phyloP scores from a whole-genome alignment of 2,888 invertebrate species.

The Zelleria hepariella region DNA sequence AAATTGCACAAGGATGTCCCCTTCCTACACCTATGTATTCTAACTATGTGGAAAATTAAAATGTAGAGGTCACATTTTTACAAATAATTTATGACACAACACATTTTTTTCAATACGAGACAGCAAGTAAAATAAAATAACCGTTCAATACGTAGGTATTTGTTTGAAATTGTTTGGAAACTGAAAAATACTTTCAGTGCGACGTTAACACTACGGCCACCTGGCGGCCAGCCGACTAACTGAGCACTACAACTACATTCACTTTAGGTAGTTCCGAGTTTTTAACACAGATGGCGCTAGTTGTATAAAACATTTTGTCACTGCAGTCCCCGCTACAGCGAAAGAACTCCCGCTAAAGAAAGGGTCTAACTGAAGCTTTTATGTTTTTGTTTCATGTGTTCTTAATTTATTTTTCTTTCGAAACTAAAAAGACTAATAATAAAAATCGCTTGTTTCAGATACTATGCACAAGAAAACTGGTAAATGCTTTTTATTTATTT shows the following conservation, averaged over 20 bases:
- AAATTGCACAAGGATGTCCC: no score
- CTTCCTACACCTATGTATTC: no score
- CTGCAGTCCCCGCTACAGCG: background rate
- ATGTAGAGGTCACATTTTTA: no score
- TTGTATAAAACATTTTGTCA: slow-evolving; percentile 6
- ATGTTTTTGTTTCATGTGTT: slow-evolving; percentile 9
- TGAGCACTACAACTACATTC: slow-evolving; percentile 10
- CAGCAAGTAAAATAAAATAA: no score
- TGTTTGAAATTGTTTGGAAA: no score
- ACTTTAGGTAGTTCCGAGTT: slow-evolving; percentile 21
- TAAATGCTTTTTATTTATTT: slow-evolving; percentile 23
- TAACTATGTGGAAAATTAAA: no score
- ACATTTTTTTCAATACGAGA: no score
- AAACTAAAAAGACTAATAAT: slow-evolving; percentile 32
- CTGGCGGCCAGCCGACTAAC: slow-evolving; percentile 20
- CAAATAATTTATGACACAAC: no score
- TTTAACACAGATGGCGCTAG: slow-evolving; percentile 38
- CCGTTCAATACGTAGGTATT: no score
- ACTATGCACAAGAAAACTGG: slow-evolving; percentile 70
- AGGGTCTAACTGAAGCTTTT: background rate
- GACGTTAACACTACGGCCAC: slow-evolving; percentile 20
- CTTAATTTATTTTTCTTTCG: slow-evolving; percentile 7
- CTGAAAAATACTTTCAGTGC: no score
- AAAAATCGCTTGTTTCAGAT: slow-evolving; percentile 64
- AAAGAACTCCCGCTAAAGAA: no score